Percentiles rank a stretch among this genome's conserved stretches.
These are phyloP conservation scores for Rallus limicola DNA, from an alignment of 2,113 vertebrate genomes.

Conservation along the genomic window DNA sequence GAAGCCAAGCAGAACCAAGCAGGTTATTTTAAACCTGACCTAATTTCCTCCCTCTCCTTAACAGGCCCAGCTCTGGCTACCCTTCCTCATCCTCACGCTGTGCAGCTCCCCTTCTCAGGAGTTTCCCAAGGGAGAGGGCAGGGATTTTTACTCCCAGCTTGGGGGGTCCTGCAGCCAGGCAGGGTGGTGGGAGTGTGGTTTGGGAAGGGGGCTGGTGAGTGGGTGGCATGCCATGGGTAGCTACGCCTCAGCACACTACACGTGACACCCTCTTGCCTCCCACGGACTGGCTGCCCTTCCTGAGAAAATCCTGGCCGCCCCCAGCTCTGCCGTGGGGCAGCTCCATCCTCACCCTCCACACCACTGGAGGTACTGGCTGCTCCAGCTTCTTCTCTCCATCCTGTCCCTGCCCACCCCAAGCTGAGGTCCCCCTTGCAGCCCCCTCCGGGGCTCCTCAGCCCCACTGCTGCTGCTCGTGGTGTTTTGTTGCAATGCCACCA, in stretches of 20 bases:
- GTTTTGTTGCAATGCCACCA: neutral
- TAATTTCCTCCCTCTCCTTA: conserved; percentile 57
- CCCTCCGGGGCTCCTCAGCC: neutral
- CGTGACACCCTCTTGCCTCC: neutral
- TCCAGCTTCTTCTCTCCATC: neutral
- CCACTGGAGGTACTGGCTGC: fast-evolving
- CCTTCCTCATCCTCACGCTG: neutral
- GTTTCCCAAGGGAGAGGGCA: neutral
- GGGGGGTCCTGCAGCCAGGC: neutral
- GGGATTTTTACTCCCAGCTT: fast-evolving
- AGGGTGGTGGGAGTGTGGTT: neutral
- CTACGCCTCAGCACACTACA: neutral
- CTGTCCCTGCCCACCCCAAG: fast-evolving
- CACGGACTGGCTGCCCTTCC: neutral
- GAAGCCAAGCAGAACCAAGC: conserved; percentile 77
- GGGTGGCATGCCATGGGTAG: neutral
- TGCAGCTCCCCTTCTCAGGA: neutral
- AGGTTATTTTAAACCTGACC: conserved; percentile 78
- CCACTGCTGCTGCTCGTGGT: neutral
- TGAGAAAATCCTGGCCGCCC: neutral
- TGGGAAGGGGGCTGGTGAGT: too few relatives aligned
- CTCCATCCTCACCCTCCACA: neutral
- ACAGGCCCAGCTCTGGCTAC: neutral
- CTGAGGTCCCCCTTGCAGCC: neutral
- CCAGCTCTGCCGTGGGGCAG: neutral